Percentiles rank a stretch among this genome's conserved stretches.
phyloP scores from a whole-genome alignment of 2,888 invertebrate species.

The Coelinius sp. region DNA sequence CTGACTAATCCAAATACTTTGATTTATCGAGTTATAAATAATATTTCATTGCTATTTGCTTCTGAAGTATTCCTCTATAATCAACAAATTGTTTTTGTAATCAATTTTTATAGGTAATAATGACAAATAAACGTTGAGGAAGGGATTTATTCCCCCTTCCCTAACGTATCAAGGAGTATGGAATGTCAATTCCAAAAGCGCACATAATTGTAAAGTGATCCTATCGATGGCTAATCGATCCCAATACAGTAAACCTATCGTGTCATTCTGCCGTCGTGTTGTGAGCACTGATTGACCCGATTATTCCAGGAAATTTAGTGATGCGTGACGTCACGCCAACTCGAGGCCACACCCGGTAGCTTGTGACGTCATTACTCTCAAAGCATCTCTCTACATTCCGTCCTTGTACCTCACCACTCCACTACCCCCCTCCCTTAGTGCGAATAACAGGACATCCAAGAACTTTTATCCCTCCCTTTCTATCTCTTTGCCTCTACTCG shows the following conservation, averaged over 20 bases:
- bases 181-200: neutral
- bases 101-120: too few relatives aligned
- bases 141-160: too few relatives aligned
- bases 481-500: neutral
- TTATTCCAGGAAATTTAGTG: slow-evolving; percentile 45
- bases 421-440: neutral
- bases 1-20: too few relatives aligned
- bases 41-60: too few relatives aligned
- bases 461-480: slow-evolving; percentile 9
- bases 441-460: slow-evolving; percentile 2
- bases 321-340: slow-evolving; percentile 44
- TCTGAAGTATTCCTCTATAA: too few relatives aligned
- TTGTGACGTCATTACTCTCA: slow-evolving; percentile 45
- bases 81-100: too few relatives aligned
- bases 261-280: neutral
- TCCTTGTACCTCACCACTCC: neutral
- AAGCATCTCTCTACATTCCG: slow-evolving; percentile 30
- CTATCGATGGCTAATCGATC: neutral
- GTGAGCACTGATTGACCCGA: slow-evolving; percentile 50
- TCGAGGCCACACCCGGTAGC: slow-evolving; percentile 41
- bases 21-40: too few relatives aligned
- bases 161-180: neutral
- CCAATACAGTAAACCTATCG: neutral
- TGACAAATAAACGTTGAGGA: too few relatives aligned
- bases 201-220: neutral